Evolutionary conservation across 2,113 vertebrate genomes (phyloP).

Genomic region (Channa argus): DNA sequence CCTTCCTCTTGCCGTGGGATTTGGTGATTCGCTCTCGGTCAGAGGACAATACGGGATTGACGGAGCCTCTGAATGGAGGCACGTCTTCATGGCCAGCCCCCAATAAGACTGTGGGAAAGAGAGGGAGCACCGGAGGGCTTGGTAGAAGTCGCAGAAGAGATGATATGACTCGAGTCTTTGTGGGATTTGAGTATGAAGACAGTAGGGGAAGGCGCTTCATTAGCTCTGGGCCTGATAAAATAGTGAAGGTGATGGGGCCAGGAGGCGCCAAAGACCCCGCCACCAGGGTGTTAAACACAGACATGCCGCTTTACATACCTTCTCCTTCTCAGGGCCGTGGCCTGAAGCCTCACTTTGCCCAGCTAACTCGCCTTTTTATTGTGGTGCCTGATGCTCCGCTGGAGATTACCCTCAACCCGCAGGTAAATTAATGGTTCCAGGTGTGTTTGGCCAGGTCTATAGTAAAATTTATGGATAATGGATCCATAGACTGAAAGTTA

Average conservation of each 20-base stretch:
- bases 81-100: conserved; percentile 95
- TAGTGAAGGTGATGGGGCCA: conserved; percentile 96
- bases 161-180: conserved; percentile 93
- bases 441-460: no score
- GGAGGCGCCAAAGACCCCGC: conserved; percentile 95
- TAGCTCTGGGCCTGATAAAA: conserved; percentile 95
- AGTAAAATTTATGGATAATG: no score
- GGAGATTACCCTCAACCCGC: conserved; percentile 92
- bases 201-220: conserved; percentile 94
- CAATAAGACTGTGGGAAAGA: conserved; percentile 93
- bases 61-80: conserved; percentile 84
- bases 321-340: conserved; percentile 94
- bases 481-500: no score
- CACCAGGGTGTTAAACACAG: conserved; percentile 92
- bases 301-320: conserved; percentile 97
- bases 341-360: conserved; percentile 94
- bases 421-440: conserved; percentile 81
- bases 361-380: conserved; percentile 93
- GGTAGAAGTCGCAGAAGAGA: conserved; percentile 92
- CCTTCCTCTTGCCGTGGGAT: conserved; percentile 97
- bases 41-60: conserved; percentile 88
- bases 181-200: conserved; percentile 98
- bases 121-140: conserved; percentile 87
- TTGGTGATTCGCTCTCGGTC: conserved; percentile 92
- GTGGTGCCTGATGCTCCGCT: conserved; percentile 95